Evolutionary conservation across 2,888 invertebrate species (phyloP), one percentile per base, ranked within the genome.

Genomic region (Patella pellucida): DNA sequence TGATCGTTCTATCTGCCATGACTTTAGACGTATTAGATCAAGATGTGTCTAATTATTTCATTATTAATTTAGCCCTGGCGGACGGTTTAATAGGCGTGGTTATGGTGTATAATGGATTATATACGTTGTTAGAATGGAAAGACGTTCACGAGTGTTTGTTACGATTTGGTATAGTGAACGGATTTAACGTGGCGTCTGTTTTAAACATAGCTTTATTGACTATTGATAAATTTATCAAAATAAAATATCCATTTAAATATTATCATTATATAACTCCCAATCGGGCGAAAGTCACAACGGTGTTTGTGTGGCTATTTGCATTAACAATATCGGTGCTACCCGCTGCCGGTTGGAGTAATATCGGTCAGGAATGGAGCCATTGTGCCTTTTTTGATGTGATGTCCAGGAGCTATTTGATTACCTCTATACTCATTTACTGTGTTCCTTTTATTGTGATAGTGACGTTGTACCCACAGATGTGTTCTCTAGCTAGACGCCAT

Each of bases 81-180:
- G 73, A 73, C n/a, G 68, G 68, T 27, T 67, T 68, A n/a, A 68
- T 67, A n/a, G 73, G 73, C n/a, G 41, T 73, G 15, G 15, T 73
- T 19, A 69, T 68, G 14, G 52, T 73, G n/a, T 73, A 73, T 50
- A 73, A 73, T 68, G 68, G 73, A 9, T 51, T 73, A 19, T 73
- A 73, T 52, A 73, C 73, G 19, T 51, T 73, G 27, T n/a, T 73
- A 14, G 73, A 73, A n/a, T 73, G 73, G 73, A 73, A 73, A 31
- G 68, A 68, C 15, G 52, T 73, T 5, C 68, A 68, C n/a, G 73
- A 73, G 16, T 73, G 73, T 68, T 68, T 73, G 52, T 68, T 73
- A 16, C 68, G 73, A 7, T 73, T 68, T 62, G 73, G 73, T 16
- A 67, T 73, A n/a, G 52, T 73, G 50, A 68, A 68, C 15, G 73